Base-by-base conservation (phyloP, 2,888 invertebrate genomes). In the Corythucha ciliata region DNA sequence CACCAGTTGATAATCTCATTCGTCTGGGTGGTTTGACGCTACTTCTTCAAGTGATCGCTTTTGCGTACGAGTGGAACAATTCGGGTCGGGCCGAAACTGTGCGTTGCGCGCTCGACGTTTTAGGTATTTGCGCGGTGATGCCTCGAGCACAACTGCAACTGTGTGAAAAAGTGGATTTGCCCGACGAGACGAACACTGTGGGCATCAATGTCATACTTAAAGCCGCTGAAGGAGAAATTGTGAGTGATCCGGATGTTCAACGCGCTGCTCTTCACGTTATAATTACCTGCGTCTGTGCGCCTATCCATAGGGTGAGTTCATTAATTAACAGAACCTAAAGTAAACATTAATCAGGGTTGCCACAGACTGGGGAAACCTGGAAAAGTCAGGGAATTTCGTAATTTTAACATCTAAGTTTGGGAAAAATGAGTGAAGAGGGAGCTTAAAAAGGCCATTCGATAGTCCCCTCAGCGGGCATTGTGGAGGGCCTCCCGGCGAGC, bases 281-380 rank as follows among this genome's bases (percentile, higher is more conserved):
- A 51, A 87, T 91, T 47, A 93, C 93, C 69, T 93, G 92, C 68
- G 89, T 94, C 1, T 93, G 92, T 70, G 89, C 90, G 2, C 93
- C 93, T 1, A 79, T 86, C 10, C 80, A 82, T 57, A 75, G 86
- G 68, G 86, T 87, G 67, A 71, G 74, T 66, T 33, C n/a, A 18
- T 14, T 14, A 36, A n/a, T n/a, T n/a, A n/a, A n/a, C n/a, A n/a
- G n/a, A n/a, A n/a, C 67, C 80, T 12, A n/a, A n/a, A n/a, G n/a
- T n/a, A n/a, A n/a, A n/a, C n/a, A n/a, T n/a, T n/a, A n/a, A n/a
- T n/a, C n/a, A n/a, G n/a, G n/a, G n/a, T n/a, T n/a, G n/a, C n/a
- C n/a, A n/a, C n/a, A n/a, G 12, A 29, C 29, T 29, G 29, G 12
- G 29, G 29, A 29, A 29, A 12, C 29, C 29, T 29, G 10, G 22